Evolutionary conservation across 2,888 invertebrate species (phyloP).

Genomic region (Chymomyza procnemis): DNA sequence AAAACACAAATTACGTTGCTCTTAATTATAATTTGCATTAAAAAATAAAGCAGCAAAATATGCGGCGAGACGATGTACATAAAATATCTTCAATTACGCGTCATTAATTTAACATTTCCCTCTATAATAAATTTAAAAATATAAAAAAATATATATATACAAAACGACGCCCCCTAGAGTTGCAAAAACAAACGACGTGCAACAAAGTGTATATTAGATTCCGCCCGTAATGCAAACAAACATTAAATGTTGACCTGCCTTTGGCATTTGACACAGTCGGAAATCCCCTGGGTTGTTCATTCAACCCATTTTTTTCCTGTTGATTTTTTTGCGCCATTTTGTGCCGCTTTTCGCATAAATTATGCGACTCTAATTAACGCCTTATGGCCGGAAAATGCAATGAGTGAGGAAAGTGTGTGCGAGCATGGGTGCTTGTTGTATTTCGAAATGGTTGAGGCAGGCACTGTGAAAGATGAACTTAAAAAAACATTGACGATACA

Average conservation of each 20-base stretch:
- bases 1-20: background rate
- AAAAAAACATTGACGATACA: too few species aligned
- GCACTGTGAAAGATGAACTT: too few species aligned
- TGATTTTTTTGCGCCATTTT: background rate
- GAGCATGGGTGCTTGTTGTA: background rate
- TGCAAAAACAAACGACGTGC: background rate
- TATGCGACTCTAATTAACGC: background rate
- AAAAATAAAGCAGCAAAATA: conserved; percentile 25
- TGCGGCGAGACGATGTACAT: background rate
- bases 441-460: too few species aligned
- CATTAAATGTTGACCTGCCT: background rate
- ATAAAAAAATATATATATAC: too few species aligned
- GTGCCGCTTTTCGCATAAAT: background rate
- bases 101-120: conserved; percentile 17
- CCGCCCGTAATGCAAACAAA: background rate
- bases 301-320: background rate
- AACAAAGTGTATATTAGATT: background rate
- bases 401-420: background rate
- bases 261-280: background rate
- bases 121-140: conserved; percentile 4
- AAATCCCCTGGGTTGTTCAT: background rate
- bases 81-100: background rate
- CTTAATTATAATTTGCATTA: conserved; percentile 37
- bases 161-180: too few species aligned
- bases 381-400: background rate